Percentiles rank a stretch among this genome's conserved stretches.
phyloP scores from a whole-genome alignment of 2,797 vertebrate genomes.

The Scomberomorus guttatus region DNA sequence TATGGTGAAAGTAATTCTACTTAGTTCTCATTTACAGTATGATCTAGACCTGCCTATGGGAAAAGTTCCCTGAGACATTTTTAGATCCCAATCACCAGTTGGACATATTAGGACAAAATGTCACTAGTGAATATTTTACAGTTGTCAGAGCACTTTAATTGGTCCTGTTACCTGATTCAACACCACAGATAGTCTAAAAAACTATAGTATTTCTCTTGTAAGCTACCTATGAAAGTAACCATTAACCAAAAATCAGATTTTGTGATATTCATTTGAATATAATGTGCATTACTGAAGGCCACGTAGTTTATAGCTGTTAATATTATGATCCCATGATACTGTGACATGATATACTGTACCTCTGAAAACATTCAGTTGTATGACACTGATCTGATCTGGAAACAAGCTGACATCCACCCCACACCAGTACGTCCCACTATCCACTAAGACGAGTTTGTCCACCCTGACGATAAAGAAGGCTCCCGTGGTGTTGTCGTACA shows the following conservation, averaged over 20 bases:
- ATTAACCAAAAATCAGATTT: not conserved
- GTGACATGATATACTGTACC: conserved; percentile 35
- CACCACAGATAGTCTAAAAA: not conserved
- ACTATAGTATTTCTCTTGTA: not conserved
- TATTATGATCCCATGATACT: not conserved
- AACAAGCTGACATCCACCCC: not conserved
- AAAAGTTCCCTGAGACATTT: not conserved
- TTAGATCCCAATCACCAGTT: not conserved
- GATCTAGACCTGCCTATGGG: no score
- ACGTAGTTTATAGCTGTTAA: not conserved
- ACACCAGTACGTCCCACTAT: conserved; percentile 68
- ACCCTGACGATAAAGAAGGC: conserved; percentile 51
- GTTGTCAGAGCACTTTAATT: not conserved
- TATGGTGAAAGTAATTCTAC: not conserved
- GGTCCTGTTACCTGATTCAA: not conserved
- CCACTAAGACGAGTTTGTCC: conserved; percentile 31
- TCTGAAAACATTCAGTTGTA: conserved; percentile 57
- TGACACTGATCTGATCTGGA: not conserved
- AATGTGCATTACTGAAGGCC: not conserved
- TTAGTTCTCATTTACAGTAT: conserved; percentile 51
- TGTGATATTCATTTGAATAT: not conserved
- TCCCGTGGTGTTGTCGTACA: conserved; percentile 69
- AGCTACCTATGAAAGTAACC: not conserved
- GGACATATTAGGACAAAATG: not conserved
- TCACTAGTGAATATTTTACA: not conserved